These are phyloP conservation scores for Digitonthophagus gazella DNA, from an alignment of 2,888 invertebrate genomes.

Conservation along the genomic window DNA sequence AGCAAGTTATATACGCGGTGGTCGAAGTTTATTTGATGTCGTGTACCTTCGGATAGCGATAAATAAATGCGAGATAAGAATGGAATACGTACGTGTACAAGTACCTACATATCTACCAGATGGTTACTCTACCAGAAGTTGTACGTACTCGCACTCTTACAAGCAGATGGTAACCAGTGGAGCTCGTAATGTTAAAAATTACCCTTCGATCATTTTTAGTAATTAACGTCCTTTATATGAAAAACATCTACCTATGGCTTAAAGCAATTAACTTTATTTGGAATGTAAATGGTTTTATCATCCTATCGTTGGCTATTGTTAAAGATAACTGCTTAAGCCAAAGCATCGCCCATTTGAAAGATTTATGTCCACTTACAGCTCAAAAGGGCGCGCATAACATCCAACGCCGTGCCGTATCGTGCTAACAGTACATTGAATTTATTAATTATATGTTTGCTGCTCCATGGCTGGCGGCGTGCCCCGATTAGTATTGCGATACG, in stretches of 20 bases:
- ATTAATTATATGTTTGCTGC: slow-evolving; percentile 10
- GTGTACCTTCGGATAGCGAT: neutral
- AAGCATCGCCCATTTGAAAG: neutral
- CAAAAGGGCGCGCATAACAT: neutral
- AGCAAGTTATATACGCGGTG: neutral
- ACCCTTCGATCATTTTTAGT: too few relatives aligned
- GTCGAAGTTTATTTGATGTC: neutral
- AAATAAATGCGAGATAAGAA: neutral
- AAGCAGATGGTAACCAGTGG: neutral
- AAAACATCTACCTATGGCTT: too few relatives aligned
- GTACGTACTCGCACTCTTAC: neutral
- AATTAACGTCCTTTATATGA: too few relatives aligned
- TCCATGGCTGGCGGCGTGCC: neutral
- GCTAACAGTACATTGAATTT: slow-evolving; percentile 13
- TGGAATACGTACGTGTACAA: neutral
- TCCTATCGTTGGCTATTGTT: neutral
- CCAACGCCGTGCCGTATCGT: slow-evolving; percentile 5
- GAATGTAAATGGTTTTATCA: neutral
- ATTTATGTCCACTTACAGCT: neutral
- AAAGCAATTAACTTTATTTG: too few relatives aligned
- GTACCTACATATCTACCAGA: neutral
- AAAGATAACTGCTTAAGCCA: neutral
- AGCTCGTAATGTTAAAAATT: too few relatives aligned
- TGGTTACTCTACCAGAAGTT: neutral
- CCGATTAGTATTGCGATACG: slow-evolving; percentile 13